Conservation (phyloP, 2,113 vertebrate genomes). For the Callaeas wilsoni region DNA sequence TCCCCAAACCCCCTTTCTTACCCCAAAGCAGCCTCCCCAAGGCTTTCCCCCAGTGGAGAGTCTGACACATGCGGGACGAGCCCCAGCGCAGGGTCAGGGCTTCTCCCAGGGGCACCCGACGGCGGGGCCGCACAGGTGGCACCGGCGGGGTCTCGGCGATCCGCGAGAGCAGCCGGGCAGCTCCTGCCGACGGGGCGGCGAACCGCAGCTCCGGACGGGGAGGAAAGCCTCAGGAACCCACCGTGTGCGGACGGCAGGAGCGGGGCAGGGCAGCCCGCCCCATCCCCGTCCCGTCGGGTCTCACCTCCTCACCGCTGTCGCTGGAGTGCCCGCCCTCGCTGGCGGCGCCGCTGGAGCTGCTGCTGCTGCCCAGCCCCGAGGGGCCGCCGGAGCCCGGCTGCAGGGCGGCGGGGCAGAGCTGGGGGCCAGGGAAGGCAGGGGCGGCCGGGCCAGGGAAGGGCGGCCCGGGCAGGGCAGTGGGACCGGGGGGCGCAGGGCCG, state of each 20-base stretch:
- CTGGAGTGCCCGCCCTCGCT: conserved; percentile 70
- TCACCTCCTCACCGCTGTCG: conserved; percentile 82
- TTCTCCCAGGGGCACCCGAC: background rate
- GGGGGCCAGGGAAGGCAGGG: conserved; percentile 53
- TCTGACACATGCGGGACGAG: background rate
- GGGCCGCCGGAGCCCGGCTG: background rate
- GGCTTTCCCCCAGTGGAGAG: background rate
- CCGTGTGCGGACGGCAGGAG: background rate
- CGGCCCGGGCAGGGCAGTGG: conserved; percentile 66
- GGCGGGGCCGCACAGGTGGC: too few species aligned
- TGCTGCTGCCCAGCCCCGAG: conserved; percentile 17
- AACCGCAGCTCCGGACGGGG: background rate
- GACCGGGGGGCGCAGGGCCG: conserved; percentile 53
- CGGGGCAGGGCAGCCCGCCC: background rate
- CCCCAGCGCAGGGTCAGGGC: background rate
- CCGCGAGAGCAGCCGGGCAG: background rate
- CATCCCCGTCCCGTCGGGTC: background rate
- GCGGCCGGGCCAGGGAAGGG: conserved; percentile 47
- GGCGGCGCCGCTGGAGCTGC: conserved; percentile 76
- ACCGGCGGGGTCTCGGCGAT: background rate
- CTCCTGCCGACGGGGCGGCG: background rate
- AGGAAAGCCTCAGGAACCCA: background rate
- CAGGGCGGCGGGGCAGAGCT: conserved; percentile 11
- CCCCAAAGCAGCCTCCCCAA: background rate
- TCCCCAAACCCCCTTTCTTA: background rate